Evolutionary conservation across 1,140 invertebrate species (phyloP).

Genomic region (Drosophila punjabiensis): DNA sequence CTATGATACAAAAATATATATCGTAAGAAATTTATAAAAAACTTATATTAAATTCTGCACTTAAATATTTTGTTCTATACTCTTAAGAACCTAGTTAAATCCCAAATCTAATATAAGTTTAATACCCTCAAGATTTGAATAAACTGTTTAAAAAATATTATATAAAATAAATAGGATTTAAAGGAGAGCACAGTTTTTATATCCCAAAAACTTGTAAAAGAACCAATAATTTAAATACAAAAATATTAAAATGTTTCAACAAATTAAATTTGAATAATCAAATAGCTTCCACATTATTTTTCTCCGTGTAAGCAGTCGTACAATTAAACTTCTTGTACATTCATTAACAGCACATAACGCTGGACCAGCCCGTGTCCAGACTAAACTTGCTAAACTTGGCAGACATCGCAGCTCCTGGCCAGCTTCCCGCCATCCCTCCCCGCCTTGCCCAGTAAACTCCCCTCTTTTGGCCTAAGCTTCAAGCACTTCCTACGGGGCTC

Average conservation of each 20-base stretch:
- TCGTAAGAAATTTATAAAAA: neutral
- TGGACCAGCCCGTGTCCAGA: conserved; percentile 56
- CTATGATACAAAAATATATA: no score
- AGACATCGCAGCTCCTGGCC: conserved; percentile 48
- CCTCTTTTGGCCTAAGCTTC: conserved; percentile 17
- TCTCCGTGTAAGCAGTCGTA: conserved; percentile 44
- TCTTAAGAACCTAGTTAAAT: no score
- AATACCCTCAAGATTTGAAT: neutral
- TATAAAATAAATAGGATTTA: neutral
- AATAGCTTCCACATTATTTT: neutral
- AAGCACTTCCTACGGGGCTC: conserved; percentile 24
- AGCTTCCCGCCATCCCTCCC: neutral
- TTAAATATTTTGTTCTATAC: no score
- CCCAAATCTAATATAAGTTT: neutral
- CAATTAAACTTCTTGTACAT: conserved; percentile 82
- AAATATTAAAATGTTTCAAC: no score
- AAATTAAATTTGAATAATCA: accelerated
- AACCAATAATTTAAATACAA: neutral
- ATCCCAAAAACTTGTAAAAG: neutral
- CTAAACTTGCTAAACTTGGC: conserved; percentile 69
- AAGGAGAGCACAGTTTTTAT: neutral
- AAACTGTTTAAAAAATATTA: neutral
- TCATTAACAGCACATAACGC: conserved; percentile 81
- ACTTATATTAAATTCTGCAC: no score
- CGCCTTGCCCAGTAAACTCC: neutral